These are phyloP conservation scores for Notodonta ziczac DNA, from an alignment of 2,888 invertebrate genomes.

Conservation along the genomic window DNA sequence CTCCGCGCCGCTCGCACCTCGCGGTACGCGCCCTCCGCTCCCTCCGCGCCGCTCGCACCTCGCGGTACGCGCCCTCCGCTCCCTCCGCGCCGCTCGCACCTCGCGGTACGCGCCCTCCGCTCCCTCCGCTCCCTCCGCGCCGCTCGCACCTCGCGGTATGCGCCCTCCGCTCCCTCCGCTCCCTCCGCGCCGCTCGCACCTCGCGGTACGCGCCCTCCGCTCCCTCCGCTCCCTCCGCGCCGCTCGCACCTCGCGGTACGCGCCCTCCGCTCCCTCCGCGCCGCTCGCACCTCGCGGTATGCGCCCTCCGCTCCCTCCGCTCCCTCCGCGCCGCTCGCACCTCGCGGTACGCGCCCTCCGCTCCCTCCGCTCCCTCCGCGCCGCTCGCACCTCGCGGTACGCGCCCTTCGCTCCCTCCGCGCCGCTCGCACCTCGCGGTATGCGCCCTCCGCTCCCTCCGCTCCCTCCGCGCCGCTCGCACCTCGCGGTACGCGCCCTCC, in stretches of 20 bases:
- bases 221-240: conserved; percentile 81
- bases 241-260: conserved; percentile 91
- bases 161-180: not conserved
- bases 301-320: not conserved
- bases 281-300: conserved; percentile 91
- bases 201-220: conserved; percentile 82
- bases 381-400: conserved; percentile 91
- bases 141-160: conserved; percentile 91
- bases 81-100: conserved; percentile 89
- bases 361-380: conserved; percentile 80
- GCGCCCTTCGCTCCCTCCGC: conserved; percentile 63
- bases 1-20: conserved; percentile 91
- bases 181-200: conserved; percentile 92
- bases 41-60: conserved; percentile 90
- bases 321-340: conserved; percentile 91
- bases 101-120: conserved; percentile 82
- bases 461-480: conserved; percentile 91
- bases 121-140: conserved; percentile 81
- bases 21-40: conserved; percentile 76
- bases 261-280: conserved; percentile 74
- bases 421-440: conserved; percentile 92
- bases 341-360: conserved; percentile 84
- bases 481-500: conserved; percentile 85
- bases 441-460: conserved; percentile 1
- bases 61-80: conserved; percentile 78